Percentiles rank a stretch among this genome's conserved stretches.
These are phyloP conservation scores for Lamellibrachia satsuma DNA, from an alignment of 2,888 invertebrate genomes.

Conservation along the genomic window DNA sequence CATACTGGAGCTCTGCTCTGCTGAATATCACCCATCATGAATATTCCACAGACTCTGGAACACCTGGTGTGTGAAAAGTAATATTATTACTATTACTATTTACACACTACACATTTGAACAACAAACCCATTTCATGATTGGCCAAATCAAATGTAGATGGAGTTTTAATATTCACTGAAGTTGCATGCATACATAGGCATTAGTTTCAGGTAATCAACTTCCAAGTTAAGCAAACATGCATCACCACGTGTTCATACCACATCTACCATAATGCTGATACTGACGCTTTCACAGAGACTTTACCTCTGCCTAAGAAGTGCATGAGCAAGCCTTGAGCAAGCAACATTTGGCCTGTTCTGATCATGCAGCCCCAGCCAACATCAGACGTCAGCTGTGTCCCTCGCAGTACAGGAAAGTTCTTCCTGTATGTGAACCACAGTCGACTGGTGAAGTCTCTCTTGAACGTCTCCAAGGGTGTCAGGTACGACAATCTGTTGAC, in stretches of 20 bases:
- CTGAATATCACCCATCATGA: too few species aligned
- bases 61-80: too few species aligned
- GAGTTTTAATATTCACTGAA: background rate
- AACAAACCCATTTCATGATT: too few species aligned
- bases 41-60: too few species aligned
- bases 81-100: too few species aligned
- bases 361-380: constrained; percentile 95
- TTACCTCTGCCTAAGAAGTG: constrained; percentile 82
- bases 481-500: constrained; percentile 8
- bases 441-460: constrained; percentile 82
- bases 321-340: constrained; percentile 85
- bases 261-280: background rate
- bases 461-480: constrained; percentile 75
- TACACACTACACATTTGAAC: too few species aligned
- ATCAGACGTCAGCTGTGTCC: constrained; percentile 85
- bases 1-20: too few species aligned
- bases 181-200: background rate
- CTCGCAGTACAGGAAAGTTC: constrained; percentile 84
- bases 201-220: background rate
- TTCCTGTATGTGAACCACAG: constrained; percentile 76
- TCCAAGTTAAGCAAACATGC: background rate
- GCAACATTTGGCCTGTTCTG: constrained; percentile 90
- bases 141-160: too few species aligned
- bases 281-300: background rate
- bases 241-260: background rate